Percentiles rank a stretch among this genome's conserved stretches.
Evolutionary conservation across 2,113 vertebrate genomes (phyloP).

Genomic region (Tragelaphus imberbis): DNA sequence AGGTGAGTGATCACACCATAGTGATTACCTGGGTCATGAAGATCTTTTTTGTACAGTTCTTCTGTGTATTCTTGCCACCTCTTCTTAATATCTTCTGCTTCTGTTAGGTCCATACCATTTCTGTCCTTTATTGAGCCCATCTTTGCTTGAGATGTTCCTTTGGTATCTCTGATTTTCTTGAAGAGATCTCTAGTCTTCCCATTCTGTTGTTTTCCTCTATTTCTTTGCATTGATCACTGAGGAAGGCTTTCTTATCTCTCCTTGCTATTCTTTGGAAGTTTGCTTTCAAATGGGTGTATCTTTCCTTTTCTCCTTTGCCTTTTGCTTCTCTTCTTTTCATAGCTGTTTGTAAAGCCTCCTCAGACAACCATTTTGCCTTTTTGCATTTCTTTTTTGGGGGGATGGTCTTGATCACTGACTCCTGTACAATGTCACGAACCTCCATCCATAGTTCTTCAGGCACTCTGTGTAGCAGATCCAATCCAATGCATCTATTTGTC

Average conservation of each 20-base stretch:
- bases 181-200: neutral
- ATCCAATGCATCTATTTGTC: neutral
- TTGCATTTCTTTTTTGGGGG: neutral
- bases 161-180: neutral
- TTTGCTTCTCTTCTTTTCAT: neutral
- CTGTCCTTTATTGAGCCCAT: neutral
- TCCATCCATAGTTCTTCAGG: neutral
- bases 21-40: too few species aligned
- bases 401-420: neutral
- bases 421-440: neutral
- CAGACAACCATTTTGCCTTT: neutral
- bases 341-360: neutral
- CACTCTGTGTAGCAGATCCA: neutral
- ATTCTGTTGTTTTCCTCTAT: neutral
- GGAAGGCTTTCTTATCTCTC: neutral
- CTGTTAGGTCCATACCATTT: neutral
- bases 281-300: neutral
- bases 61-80: neutral
- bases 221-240: neutral
- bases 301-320: neutral
- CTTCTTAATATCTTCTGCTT: neutral
- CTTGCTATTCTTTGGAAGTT: neutral
- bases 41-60: too few species aligned
- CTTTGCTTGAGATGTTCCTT: neutral
- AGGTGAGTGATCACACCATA: too few species aligned